phyloP scores from a whole-genome alignment of 2,888 invertebrate species.

The Archips crataeganus region DNA sequence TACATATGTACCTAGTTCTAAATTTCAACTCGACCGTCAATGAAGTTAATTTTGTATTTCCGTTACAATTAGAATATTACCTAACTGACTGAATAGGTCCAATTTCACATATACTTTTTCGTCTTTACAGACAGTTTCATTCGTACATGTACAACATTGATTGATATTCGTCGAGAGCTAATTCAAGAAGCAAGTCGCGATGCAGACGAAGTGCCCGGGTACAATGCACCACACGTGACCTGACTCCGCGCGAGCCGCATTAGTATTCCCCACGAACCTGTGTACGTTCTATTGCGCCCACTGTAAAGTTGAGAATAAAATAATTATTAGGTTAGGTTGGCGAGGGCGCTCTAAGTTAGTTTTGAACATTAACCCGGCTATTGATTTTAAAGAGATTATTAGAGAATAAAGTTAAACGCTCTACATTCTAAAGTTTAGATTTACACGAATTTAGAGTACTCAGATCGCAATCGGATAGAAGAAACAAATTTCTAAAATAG shows the following conservation, averaged over 20 bases:
- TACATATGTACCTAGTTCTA: background rate
- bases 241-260: conserved; percentile 24
- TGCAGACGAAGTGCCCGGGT: conserved; percentile 39
- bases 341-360: background rate
- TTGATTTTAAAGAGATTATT: background rate
- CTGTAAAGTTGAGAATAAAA: conserved; percentile 30
- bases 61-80: background rate
- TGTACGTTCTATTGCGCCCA: conserved; percentile 33
- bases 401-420: background rate
- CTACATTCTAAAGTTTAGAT: background rate
- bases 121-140: background rate
- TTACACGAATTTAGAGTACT: background rate
- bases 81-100: too few species aligned
- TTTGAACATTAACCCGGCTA: background rate
- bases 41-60: conserved; percentile 1
- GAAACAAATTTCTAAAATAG: background rate
- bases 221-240: conserved; percentile 41
- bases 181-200: conserved; percentile 38
- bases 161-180: conserved; percentile 35
- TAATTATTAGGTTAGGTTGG: conserved; percentile 30
- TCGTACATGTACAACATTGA: conserved; percentile 19
- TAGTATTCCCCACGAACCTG: conserved; percentile 36
- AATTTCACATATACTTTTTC: too few species aligned
- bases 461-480: background rate
- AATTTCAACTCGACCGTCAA: background rate